Conservation (phyloP, 2,797 vertebrate genomes). For the Holocentrus rufus region DNA sequence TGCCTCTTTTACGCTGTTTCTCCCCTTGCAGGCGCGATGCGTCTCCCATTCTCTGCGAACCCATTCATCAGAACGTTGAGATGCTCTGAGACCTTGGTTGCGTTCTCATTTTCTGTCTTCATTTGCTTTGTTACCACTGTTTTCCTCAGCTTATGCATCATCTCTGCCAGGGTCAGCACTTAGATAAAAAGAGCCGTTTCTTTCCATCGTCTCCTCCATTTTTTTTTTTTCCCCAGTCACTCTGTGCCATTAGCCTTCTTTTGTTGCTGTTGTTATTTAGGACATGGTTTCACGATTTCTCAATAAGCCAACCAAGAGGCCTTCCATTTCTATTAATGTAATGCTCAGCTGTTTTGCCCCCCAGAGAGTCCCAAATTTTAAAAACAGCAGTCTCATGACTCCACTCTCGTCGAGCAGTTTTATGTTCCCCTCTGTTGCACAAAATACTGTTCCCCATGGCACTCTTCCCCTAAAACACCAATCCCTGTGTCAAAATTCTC, state of each 20-base stretch:
- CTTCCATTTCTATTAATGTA: conserved; percentile 37
- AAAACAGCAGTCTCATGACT: conserved; percentile 36
- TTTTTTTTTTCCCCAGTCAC: conserved; percentile 33
- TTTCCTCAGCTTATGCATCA: neutral
- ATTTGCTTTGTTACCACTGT: neutral
- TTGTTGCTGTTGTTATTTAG: neutral
- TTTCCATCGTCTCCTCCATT: conserved; percentile 44
- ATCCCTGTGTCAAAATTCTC: conserved; percentile 31
- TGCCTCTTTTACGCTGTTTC: rapidly evolving
- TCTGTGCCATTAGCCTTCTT: neutral
- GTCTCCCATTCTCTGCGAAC: conserved; percentile 26
- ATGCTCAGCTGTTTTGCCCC: conserved; percentile 27
- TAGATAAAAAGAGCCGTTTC: conserved; percentile 23
- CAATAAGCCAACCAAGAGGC: conserved; percentile 23
- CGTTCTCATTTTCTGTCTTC: neutral
- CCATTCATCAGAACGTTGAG: conserved; percentile 9
- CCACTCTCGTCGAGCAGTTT: conserved; percentile 35
- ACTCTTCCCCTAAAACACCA: conserved; percentile 28
- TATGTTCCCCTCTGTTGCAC: conserved; percentile 13
- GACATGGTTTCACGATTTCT: conserved; percentile 46
- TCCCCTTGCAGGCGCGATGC: neutral
- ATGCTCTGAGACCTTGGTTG: conserved; percentile 7
- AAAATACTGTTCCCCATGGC: conserved; percentile 3
- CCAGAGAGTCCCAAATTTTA: neutral
- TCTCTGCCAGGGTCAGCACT: neutral